Base-by-base conservation (phyloP, 2,797 vertebrate genomes). In the Clarias platycephalus region DNA sequence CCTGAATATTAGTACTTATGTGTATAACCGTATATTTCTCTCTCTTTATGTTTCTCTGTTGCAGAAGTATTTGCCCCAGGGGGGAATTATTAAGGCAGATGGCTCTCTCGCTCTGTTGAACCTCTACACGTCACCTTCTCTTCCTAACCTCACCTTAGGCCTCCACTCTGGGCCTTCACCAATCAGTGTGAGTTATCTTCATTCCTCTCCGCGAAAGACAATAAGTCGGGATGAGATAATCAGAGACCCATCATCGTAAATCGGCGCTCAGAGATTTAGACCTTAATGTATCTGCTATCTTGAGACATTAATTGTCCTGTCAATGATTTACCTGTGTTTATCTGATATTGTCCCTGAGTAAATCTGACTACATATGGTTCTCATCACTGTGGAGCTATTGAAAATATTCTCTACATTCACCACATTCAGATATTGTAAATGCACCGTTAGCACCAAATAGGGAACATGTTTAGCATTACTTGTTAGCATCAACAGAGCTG, bases 101-200 rank as follows among this genome's bases (percentile, higher is more conserved):
- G 95, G 96, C 84, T 95, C 96, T 60, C 91, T 96, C 92, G 95
- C 95, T 82, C 92, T 96, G 85, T 82, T 96, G 88, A 96, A 94
- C 90, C 93, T 97, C 68, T 97, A 97, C 89, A 96, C 96, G 0
- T 97, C 96, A 77, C 96, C 96, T 37, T 97, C 96, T 84, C 90
- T 97, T 86, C 96, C 96, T 87, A 97, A 97, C 86, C 96, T 97
- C 84, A 96, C 95, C 58, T 89, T 97, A 91, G 95, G 95, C 83
- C 95, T 97, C 85, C 94, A 96, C 67, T 94, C 95, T 67, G 92
- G 94, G 49, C 91, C 95, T 71, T 85, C 95, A 20, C 94, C 93
- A 80, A 92, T 96, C 88, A 94, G 86, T 18, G 96, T 97, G 94
- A 96, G 96, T 94, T 60, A 26, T 64, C 63, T 18, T 64, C 18